Evolutionary conservation across 1,140 invertebrate genomes (phyloP).

Genomic region (Formica exsecta): DNA sequence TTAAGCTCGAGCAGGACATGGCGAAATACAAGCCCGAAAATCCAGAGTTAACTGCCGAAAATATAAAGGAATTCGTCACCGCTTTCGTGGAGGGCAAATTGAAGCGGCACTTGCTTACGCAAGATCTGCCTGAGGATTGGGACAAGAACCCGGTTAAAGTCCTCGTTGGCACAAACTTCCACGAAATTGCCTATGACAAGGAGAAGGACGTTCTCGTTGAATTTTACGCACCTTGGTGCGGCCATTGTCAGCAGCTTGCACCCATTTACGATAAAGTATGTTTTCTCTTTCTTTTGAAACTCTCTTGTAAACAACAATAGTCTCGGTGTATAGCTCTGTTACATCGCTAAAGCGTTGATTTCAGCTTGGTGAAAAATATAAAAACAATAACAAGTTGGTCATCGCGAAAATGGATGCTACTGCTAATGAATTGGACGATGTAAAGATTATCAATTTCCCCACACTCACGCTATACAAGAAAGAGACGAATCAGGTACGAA

Average conservation of each 20-base stretch:
- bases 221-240: conserved; percentile 99
- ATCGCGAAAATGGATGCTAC: conserved; percentile 99
- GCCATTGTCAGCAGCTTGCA: conserved; percentile 98
- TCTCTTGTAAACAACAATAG: not conserved
- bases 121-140: conserved; percentile 99
- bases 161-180: conserved; percentile 98
- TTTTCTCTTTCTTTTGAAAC: conserved; percentile 22
- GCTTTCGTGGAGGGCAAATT: conserved; percentile 96
- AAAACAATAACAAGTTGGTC: conserved; percentile 93
- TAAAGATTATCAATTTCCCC: conserved; percentile 98
- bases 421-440: conserved; percentile 97
- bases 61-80: conserved; percentile 94
- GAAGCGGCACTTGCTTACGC: conserved; percentile 97
- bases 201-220: conserved; percentile 98
- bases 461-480: conserved; percentile 98
- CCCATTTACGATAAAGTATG: conserved; percentile 95
- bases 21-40: conserved; percentile 97
- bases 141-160: conserved; percentile 97
- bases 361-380: conserved; percentile 94
- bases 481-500: conserved; percentile 93
- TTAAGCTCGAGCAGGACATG: conserved; percentile 99
- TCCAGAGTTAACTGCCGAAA: conserved; percentile 91
- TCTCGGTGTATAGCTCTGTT: not conserved
- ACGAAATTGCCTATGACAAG: conserved; percentile 95
- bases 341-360: conserved; percentile 50